These are phyloP conservation scores for Peromyscus californicus DNA, from an alignment of 2,113 vertebrate species.

Conservation along the genomic window DNA sequence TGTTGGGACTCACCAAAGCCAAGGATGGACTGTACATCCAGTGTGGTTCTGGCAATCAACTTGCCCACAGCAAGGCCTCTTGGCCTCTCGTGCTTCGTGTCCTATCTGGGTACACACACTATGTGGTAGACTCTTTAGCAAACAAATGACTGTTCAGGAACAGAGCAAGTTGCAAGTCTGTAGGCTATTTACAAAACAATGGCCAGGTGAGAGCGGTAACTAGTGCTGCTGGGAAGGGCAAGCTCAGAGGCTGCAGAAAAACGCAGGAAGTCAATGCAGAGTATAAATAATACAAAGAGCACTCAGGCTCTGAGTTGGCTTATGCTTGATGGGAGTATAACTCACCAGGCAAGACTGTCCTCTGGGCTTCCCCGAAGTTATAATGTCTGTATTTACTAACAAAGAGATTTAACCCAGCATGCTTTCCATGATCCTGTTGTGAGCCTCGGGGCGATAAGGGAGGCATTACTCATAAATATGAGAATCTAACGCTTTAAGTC, in stretches of 20 bases:
- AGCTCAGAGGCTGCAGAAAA: constrained; percentile 69
- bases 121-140: neutral
- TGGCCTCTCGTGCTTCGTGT: too few relatives aligned
- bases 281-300: constrained; percentile 84
- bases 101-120: neutral
- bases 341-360: constrained; percentile 77
- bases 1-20: fast-evolving
- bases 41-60: fast-evolving
- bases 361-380: constrained; percentile 78
- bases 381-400: constrained; percentile 78
- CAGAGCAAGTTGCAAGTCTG: fast-evolving
- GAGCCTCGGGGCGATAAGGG: constrained; percentile 82
- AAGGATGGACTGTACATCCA: neutral
- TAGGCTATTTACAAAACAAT: neutral
- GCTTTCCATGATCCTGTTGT: constrained; percentile 83
- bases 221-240: constrained; percentile 64
- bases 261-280: constrained; percentile 78
- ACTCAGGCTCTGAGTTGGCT: constrained; percentile 72
- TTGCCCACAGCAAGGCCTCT: fast-evolving
- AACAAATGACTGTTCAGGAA: too few relatives aligned
- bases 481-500: constrained; percentile 90
- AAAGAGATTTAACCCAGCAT: constrained; percentile 85
- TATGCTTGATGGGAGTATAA: constrained; percentile 78
- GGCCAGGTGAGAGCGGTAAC: neutral
- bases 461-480: constrained; percentile 88